Evolutionary conservation across 2,113 vertebrate genomes (phyloP).

Genomic region (Hyperoodon ampullatus): DNA sequence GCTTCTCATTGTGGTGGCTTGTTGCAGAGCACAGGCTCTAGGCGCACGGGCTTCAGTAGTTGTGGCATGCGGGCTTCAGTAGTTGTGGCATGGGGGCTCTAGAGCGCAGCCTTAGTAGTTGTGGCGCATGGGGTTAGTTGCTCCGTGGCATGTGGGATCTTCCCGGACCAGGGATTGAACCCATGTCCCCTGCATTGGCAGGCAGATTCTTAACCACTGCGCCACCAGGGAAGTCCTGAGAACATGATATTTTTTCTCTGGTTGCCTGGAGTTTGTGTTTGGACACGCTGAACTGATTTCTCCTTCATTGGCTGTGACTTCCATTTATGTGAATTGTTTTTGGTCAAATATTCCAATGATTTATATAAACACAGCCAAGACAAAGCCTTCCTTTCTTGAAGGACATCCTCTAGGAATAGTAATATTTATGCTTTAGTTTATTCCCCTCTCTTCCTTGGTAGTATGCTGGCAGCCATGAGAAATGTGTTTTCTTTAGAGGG

Average conservation of each 20-base stretch:
- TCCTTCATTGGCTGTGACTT: constrained; percentile 63
- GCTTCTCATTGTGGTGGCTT: too few species aligned
- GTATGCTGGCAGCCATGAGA: constrained; percentile 58
- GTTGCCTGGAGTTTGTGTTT: constrained; percentile 62
- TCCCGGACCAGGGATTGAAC: too few species aligned
- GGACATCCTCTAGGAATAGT: constrained; percentile 34
- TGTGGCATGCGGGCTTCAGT: too few species aligned
- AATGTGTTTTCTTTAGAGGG: constrained; percentile 69
- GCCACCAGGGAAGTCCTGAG: not conserved
- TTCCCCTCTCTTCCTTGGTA: constrained; percentile 48
- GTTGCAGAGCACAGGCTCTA: too few species aligned
- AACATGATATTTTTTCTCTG: constrained; percentile 56
- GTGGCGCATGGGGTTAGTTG: too few species aligned
- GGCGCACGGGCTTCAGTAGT: too few species aligned
- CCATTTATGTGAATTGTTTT: constrained; percentile 48
- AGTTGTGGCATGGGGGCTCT: too few species aligned
- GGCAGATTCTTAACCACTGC: too few species aligned
- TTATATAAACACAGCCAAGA: constrained; percentile 62
- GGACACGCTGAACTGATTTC: constrained; percentile 47
- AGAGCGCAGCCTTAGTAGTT: too few species aligned
- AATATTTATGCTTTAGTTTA: constrained; percentile 42
- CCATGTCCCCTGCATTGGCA: too few species aligned
- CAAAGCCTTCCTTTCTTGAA: constrained; percentile 62
- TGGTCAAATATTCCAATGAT: not conserved
- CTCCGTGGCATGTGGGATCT: too few species aligned